Evolutionary conservation across 2,797 vertebrate species (phyloP), one percentile per base, ranked within the genome.

Genomic region (Gephyroberyx darwinii): DNA sequence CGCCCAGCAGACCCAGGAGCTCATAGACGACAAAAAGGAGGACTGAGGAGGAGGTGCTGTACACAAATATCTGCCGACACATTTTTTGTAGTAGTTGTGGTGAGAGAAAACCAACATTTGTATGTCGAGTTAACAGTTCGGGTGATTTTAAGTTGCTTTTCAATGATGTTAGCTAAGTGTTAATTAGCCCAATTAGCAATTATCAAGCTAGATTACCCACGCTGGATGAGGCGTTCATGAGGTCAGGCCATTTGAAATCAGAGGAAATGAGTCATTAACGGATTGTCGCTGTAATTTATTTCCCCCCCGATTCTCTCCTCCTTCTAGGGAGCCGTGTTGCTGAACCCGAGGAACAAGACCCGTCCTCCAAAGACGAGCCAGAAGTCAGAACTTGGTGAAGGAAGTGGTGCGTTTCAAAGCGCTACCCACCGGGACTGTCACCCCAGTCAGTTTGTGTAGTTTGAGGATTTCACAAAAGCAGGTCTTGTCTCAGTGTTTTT

Each of bases 11-110:
- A 89, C 69, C 20, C 68, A 95, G 70, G 86, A 94, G 69, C 89
- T 85, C 56, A 54, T 92, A 4, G 77, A 85, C 20, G 93, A 92
- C 85, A 93, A 94, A 80, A 97, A 98, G 69, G 93, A 94, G 4
- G 91, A 94, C 75, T 97, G 85, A 96, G 48, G 45, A 3, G 57
- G 81, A 26, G 26, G 26, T 26, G 4, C 26, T 26, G 26, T 26
- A 26, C 26, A 26, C 26, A 26, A 26, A 26, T 26, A 26, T 26
- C 26, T 26, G 26, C 26, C 26, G 4, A 26, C 26, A 26, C 26
- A 2, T 26, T 26, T 2, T 26, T 26, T 26, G 26, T 2, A 26
- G 26, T 26, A 26, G 26, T 26, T 26, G 26, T 26, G 26, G 26
- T 26, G 26, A 26, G 26, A 26, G 26, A 26, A 26, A 26, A 26